Evolutionary conservation across 2,797 vertebrate genomes (phyloP), one percentile per base, ranked within the genome.

Genomic region (Lagocephalus sceleratus): DNA sequence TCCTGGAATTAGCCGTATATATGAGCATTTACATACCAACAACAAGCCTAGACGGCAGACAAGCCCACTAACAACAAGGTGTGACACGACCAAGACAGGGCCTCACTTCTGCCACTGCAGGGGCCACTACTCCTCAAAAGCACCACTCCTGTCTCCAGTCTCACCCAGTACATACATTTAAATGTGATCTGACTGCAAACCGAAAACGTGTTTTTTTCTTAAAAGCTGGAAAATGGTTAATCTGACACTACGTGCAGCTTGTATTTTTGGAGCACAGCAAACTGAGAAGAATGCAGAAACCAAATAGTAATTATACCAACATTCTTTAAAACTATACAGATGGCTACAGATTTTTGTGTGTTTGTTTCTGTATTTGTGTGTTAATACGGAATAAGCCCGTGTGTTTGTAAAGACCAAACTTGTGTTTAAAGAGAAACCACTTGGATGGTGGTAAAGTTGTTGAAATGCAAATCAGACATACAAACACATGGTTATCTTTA

Each of bases 1-100:
- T 51, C 75, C 58, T 67, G 17, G 48, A 29, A 62, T 62, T 54
- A 35, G 71, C 41, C 15, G n/a, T n/a, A 52, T 69, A 81, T 68
- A 63, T 41, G 2, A 63, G 63, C 63, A 85, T 88, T 87, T 85
- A 83, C 87, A 89, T 89, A 89, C 87, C 78, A 82, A 84, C 82
- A 89, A 84, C 83, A 84, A 86, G 83, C 84, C 84, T 79, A 82
- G 86, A 85, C 78, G 66, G 82, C 83, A 84, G 85, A 86, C 78
- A 76, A 74, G 72, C 72, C 66, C 60, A 57, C 74, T 74, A 49
- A 84, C 87, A 76, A 85, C 86, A 85, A 87, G 77, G 84, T 83
- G 80, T 78, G 81, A 87, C 82, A 53, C 14, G 47, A 81, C 63
- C 51, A 65, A 69, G 50, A 75, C 56, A 72, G 56, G 55, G 67